A percentile compares a stretch with the other conserved stretches of the same genome.
Conservation (phyloP, 1,140 invertebrate genomes). For the Drosophila lowei region DNA sequence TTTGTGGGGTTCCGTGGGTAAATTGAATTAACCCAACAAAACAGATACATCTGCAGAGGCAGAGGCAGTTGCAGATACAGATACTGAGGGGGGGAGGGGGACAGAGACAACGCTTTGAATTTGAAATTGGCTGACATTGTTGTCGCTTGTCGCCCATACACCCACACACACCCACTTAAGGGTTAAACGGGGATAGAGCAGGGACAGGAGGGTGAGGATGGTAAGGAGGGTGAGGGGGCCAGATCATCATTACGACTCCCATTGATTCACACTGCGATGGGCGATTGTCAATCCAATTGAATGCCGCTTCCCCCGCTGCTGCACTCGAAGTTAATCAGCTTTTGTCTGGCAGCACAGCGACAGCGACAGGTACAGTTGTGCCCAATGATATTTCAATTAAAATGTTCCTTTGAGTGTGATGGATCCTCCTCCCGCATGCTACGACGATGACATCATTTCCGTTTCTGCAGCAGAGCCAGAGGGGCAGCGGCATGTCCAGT, state of each 20-base stretch:
- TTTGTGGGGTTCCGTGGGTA: slow-evolving; percentile 46
- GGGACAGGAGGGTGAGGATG: neutral
- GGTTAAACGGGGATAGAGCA: slow-evolving; percentile 30
- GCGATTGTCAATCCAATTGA: slow-evolving; percentile 70
- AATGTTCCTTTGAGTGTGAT: neutral
- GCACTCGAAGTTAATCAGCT: slow-evolving; percentile 62
- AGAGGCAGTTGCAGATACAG: no score
- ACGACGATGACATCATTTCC: slow-evolving; percentile 50
- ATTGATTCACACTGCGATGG: slow-evolving; percentile 38
- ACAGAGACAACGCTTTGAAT: slow-evolving; percentile 46
- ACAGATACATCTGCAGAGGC: slow-evolving; percentile 7
- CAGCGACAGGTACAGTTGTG: slow-evolving; percentile 55
- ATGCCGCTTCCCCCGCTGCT: slow-evolving; percentile 27
- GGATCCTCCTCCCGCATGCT: slow-evolving; percentile 10
- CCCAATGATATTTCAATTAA: slow-evolving; percentile 45
- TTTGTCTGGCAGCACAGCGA: slow-evolving; percentile 17
- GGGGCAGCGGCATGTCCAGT: neutral
- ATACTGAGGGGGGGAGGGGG: slow-evolving; percentile 2
- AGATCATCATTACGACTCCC: slow-evolving; percentile 22
- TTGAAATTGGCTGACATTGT: slow-evolving; percentile 55
- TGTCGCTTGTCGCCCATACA: slow-evolving; percentile 38
- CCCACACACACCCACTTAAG: slow-evolving; percentile 45
- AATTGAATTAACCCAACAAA: slow-evolving; percentile 77
- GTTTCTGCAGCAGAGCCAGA: slow-evolving; percentile 8
- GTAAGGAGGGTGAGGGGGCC: neutral